Conservation (phyloP, 2,113 vertebrate species). For the human region GRCh38 chr6:46652001-46652500, state of each 20-base stretch:
- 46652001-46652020: neutral
- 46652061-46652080: neutral
- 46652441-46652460: conserved; percentile 85
- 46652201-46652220: neutral
- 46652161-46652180: neutral
- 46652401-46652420: conserved; percentile 86
- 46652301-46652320: neutral
- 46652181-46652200: neutral
- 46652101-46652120: neutral
- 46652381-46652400: neutral
- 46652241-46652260: neutral
- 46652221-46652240: neutral
- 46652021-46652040: neutral
- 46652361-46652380: neutral
- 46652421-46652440: conserved; percentile 88
- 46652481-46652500: conserved; percentile 85
- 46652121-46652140: neutral
- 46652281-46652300: neutral
- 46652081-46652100: neutral
- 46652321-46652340: neutral
- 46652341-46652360: neutral
- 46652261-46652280: neutral
- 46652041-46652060: neutral
- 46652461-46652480: conserved; percentile 92
- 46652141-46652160: neutral